Conservation (phyloP, 2,888 invertebrate genomes). For the Drosophila prostipennis region DNA sequence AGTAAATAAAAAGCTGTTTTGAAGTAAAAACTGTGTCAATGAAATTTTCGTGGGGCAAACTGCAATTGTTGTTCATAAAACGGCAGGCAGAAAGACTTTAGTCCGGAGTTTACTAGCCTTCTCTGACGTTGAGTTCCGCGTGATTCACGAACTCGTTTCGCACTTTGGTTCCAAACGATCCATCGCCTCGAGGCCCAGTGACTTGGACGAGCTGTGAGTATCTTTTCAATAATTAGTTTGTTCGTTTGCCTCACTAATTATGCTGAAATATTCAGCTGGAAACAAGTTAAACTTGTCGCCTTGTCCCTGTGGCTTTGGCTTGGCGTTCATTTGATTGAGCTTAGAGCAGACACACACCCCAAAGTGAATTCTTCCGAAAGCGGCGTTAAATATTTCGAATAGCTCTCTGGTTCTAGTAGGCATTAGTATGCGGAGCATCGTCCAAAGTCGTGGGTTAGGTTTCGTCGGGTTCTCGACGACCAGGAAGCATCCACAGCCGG, state of each 20-base stretch:
- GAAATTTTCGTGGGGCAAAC: constrained; percentile 65
- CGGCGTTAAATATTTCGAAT: constrained; percentile 61
- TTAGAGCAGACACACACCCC: constrained; percentile 27
- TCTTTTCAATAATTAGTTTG: constrained; percentile 62
- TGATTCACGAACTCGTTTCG: constrained; percentile 69
- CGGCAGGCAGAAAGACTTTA: constrained; percentile 1
- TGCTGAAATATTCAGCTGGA: constrained; percentile 43
- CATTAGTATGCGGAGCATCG: constrained; percentile 69
- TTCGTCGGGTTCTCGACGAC: constrained; percentile 30
- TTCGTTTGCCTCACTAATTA: constrained; percentile 46
- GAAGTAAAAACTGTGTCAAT: constrained; percentile 66
- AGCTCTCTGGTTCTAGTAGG: constrained; percentile 26
- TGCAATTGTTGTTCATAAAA: constrained; percentile 57
- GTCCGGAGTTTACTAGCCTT: constrained; percentile 3
- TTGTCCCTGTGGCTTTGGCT: constrained; percentile 8
- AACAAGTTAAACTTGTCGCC: constrained; percentile 70
- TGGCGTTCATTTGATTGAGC: constrained; percentile 32
- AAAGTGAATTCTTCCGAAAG: constrained; percentile 40
- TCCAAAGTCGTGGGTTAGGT: constrained; percentile 23
- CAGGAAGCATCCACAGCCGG: constrained; percentile 56
- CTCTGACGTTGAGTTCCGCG: constrained; percentile 5
- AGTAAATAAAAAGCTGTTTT: constrained; percentile 13
- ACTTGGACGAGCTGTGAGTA: constrained; percentile 16
- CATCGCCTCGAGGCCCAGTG: constrained; percentile 11
- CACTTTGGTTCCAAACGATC: constrained; percentile 13